Conservation (phyloP, 2,113 vertebrate species). For the Neodon shergylaensis region DNA sequence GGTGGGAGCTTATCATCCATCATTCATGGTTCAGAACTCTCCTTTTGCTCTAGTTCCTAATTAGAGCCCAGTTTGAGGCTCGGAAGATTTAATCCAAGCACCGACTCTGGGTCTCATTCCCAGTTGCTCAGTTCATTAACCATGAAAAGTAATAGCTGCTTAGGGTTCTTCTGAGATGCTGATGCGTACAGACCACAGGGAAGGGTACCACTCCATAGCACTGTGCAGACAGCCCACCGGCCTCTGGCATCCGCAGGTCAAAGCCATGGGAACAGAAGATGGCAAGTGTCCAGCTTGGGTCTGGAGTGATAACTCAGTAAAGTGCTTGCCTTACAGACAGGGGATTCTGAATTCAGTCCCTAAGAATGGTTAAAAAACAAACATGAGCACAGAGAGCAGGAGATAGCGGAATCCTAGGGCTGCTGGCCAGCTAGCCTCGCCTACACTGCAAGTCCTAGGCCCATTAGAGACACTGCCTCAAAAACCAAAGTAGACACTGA, state of each 20-base stretch:
- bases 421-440: not conserved
- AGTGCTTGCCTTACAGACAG: not conserved
- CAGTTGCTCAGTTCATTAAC: constrained; percentile 84
- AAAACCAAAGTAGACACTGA: not conserved
- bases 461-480: not conserved
- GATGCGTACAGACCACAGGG: constrained; percentile 72
- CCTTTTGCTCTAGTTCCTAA: constrained; percentile 58
- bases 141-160: constrained; percentile 84
- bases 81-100: constrained; percentile 81
- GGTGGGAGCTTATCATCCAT: constrained; percentile 68
- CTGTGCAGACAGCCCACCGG: constrained; percentile 63
- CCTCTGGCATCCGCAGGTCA: constrained; percentile 77
- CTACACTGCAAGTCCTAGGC: not conserved
- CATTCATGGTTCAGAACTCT: not conserved
- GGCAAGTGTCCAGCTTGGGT: constrained; percentile 67
- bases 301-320: not conserved
- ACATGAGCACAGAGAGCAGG: not conserved
- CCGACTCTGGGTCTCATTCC: constrained; percentile 82
- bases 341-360: not conserved
- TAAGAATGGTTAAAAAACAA: not conserved
- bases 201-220: constrained; percentile 73
- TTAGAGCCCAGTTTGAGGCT: constrained; percentile 77
- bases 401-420: not conserved
- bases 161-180: constrained; percentile 83
- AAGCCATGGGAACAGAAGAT: constrained; percentile 76